Evolutionary conservation across 2,888 invertebrate genomes (phyloP), one percentile per base, ranked within the genome.

Genomic region (Arge pagana): DNA sequence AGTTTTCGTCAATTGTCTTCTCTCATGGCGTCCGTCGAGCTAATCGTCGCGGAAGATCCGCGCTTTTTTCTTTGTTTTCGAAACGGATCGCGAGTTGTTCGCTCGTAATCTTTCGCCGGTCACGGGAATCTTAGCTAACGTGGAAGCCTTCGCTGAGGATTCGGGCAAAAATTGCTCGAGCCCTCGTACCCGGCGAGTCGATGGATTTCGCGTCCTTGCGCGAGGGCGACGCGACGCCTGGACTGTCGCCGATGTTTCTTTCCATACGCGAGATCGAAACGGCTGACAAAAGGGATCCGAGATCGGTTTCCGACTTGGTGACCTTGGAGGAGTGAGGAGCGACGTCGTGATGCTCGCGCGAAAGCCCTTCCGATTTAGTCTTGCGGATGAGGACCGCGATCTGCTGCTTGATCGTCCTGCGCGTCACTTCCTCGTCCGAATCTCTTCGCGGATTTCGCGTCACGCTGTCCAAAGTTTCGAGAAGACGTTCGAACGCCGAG

Each of bases 311-410:
- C 2, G 73, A 73, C 24, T 65, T 71, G 3, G 63, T 64, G 10
- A 63, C 58, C 48, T 68, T 74, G 23, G 57, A 65, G n/a, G 45
- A 31, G 15, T 18, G 33, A 10, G 33, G 33, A 18, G 36, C 21
- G 39, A 53, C 59, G 2, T 65, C 64, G n/a, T n/a, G n/a, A n/a
- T n/a, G n/a, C n/a, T n/a, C n/a, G 0, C 64, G 55, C 16, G 63
- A 57, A 3, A 71, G 54, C 31, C 66, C 72, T 48, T 73, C 74
- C 0, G 76, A 76, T 45, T 74, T 74, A 3, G 74, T 72, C 43
- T 74, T 67, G 0, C 74, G 61, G n/a, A 75, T 67, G 3, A 73
- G 57, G 7, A 62, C 62, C 0, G 62, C 62, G 6, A 75, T 57
- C 7, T 59, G 60, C 15, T 60, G 57, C 31, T 60, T 65, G 31